Base-by-base conservation (phyloP, 2,113 vertebrate genomes). In the Uria aalge region DNA sequence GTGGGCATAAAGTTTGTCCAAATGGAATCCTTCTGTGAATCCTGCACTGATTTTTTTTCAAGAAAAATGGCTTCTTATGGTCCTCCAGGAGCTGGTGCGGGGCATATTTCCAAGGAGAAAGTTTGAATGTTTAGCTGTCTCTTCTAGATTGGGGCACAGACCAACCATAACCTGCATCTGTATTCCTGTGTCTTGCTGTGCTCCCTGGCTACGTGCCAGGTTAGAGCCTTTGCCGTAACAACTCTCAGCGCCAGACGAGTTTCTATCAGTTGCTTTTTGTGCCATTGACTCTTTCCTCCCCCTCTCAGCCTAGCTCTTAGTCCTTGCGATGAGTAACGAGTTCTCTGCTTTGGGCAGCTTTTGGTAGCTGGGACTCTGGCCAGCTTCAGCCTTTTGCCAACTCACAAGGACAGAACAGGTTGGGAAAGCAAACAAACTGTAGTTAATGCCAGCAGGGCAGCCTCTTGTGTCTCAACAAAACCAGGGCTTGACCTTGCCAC, bases 341-440 rank as follows among this genome's bases (percentile, higher is more conserved):
- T 77, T 71, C 72, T 90, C 59, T 90, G 47, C 72, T 74, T 80
- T 78, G 75, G 60, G 79, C 52, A 74, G 82, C 45, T 77, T 95
- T 84, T 96, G 90, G 67, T 94, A 63, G 45, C 59, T 88, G 94
- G 92, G 85, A 66, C 16, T 80, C 36, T 30, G 68, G 50, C 88
- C 88, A 96, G 43, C 59, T 77, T 90, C 72, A 80, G 56, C 47
- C 26, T 90, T 94, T 85, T 90, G 90, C 90, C 88, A 88, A 24
- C 81, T 89, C 30, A 2, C 75, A 76, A 91, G 92, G 93, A 90
- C 82, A 43, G 71, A 81, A 55, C 88, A 94, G 72, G 78, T 29
- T 96, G 90, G 79, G 88, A 92, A 90, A 94, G 92, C 82, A 94
- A 95, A 57, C 81, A 82, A 69, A 47, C 47, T 30, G 47, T 36